phyloP scores from a whole-genome alignment of 2,797 vertebrate species.

The Danio albolineatus region DNA sequence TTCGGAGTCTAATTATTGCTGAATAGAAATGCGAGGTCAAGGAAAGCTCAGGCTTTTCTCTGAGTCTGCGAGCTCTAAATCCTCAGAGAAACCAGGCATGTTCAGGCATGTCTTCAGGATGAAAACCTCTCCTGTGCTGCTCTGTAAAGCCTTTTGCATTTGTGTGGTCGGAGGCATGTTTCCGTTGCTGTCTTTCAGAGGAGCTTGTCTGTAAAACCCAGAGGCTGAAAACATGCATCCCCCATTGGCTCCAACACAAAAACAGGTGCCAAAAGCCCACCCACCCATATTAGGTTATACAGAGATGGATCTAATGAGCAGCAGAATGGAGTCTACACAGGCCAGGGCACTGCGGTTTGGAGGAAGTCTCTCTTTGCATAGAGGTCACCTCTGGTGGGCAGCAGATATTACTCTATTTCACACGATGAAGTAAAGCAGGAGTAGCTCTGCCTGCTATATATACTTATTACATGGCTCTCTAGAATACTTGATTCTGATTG shows the following conservation, averaged over 20 bases:
- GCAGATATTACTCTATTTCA: background rate
- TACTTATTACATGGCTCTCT: no score
- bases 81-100: slow-evolving; percentile 14
- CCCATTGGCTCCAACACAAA: background rate
- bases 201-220: slow-evolving; percentile 44
- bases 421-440: background rate
- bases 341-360: background rate
- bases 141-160: background rate
- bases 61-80: background rate
- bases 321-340: background rate
- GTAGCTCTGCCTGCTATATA: background rate
- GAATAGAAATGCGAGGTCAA: slow-evolving; percentile 33
- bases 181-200: slow-evolving; percentile 10
- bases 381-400: background rate
- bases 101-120: slow-evolving; percentile 25
- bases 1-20: slow-evolving; percentile 22
- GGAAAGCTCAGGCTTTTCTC: slow-evolving; percentile 27
- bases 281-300: background rate
- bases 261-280: background rate
- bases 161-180: slow-evolving; percentile 34
- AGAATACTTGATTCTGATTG: no score
- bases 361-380: background rate
- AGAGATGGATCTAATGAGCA: background rate
- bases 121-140: slow-evolving; percentile 9
- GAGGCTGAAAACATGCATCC: slow-evolving; percentile 41